These are phyloP conservation scores for Cyphomyrus plagiostoma DNA, from an alignment of 2,113 vertebrate species.

Conservation along the genomic window DNA sequence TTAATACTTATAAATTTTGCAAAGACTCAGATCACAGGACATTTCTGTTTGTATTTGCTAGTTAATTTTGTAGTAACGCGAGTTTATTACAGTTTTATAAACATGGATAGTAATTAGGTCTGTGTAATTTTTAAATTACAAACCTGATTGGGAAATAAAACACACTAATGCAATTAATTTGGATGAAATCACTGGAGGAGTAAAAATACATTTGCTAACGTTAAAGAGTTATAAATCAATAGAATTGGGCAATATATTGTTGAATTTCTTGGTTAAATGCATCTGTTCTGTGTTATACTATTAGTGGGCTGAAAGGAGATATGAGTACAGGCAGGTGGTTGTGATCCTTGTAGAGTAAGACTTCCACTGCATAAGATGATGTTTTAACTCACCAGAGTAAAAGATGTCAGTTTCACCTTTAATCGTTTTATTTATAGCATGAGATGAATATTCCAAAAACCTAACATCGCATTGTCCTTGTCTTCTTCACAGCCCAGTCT, in stretches of 20 bases:
- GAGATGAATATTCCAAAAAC: not conserved
- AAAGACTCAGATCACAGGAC: not conserved
- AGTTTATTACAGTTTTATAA: not conserved
- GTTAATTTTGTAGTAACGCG: not conserved
- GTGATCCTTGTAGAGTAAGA: not conserved
- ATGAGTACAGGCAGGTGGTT: not conserved
- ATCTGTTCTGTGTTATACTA: not conserved
- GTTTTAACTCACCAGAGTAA: not conserved
- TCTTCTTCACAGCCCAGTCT: not conserved
- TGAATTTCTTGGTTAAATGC: not conserved
- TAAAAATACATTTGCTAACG: not conserved
- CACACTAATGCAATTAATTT: not conserved
- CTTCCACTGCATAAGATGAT: constrained; percentile 13
- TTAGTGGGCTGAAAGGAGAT: not conserved
- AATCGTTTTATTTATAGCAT: not conserved
- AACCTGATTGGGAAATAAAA: not conserved
- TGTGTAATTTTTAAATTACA: not conserved
- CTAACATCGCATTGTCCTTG: not conserved
- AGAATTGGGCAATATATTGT: not conserved
- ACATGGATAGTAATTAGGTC: not conserved
- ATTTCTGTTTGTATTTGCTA: not conserved
- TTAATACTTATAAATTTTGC: not conserved
- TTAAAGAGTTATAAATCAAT: not conserved
- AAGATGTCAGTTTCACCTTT: not conserved
- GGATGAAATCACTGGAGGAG: not conserved